Conservation (phyloP, 2,888 invertebrate genomes). For the Amphiduros pacificus region DNA sequence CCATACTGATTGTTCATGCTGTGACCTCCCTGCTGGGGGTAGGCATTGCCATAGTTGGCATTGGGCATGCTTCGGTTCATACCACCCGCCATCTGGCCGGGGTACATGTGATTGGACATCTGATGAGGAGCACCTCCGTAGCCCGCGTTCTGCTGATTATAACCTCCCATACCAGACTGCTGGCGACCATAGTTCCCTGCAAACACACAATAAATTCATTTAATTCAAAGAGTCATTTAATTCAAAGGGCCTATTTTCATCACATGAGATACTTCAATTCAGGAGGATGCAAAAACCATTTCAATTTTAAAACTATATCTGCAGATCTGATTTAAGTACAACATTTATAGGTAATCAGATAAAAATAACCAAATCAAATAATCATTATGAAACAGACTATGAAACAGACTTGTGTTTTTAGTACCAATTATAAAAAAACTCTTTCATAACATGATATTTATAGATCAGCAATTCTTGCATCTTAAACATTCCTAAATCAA, state of each 20-base stretch:
- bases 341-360: too few species aligned
- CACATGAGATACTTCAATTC: not conserved
- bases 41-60: slow-evolving; percentile 5
- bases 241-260: not conserved
- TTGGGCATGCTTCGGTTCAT: slow-evolving; percentile 8
- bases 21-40: not conserved
- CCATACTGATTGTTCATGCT: slow-evolving; percentile 22
- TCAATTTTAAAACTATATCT: too few species aligned
- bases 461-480: too few species aligned
- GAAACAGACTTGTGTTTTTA: too few species aligned
- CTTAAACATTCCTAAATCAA: too few species aligned
- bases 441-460: too few species aligned
- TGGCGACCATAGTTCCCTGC: slow-evolving; percentile 11
- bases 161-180: slow-evolving; percentile 14
- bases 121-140: slow-evolving; percentile 14
- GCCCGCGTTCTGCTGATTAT: slow-evolving; percentile 20
- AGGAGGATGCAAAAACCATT: too few species aligned
- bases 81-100: slow-evolving; percentile 2
- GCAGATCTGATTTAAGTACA: too few species aligned
- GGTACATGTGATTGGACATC: slow-evolving; percentile 19
- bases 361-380: too few species aligned
- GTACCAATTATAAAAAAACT: too few species aligned
- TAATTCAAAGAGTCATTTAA: not conserved
- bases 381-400: too few species aligned
- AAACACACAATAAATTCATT: not conserved